phyloP scores from a whole-genome alignment of 1,140 invertebrate species.

The Andrena cerasifolii region DNA sequence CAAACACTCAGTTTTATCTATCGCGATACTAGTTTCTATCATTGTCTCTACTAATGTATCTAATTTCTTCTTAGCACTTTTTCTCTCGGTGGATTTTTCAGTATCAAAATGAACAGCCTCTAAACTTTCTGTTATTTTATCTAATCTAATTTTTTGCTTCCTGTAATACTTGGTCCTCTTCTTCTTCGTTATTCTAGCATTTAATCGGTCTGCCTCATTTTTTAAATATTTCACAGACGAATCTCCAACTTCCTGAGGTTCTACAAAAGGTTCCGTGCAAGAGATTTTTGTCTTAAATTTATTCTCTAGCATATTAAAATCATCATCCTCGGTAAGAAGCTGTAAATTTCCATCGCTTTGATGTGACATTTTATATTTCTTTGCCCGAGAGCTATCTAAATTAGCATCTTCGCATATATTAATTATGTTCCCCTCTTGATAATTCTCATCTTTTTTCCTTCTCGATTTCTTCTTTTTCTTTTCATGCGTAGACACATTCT shows the following conservation, averaged over 20 bases:
- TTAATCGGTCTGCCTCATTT: conserved; percentile 36
- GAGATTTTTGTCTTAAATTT: neutral
- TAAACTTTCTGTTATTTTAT: conserved; percentile 48
- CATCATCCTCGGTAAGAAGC: neutral
- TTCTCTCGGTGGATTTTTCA: conserved; percentile 13
- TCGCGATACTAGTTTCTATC: neutral
- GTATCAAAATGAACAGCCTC: conserved; percentile 43
- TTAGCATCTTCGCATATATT: neutral
- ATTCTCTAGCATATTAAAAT: neutral
- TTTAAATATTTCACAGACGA: neutral
- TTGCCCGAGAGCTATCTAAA: neutral
- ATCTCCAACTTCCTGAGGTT: neutral
- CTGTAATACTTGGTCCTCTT: conserved; percentile 51
- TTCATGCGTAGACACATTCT: neutral
- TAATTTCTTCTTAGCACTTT: conserved; percentile 15
- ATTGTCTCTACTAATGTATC: conserved; percentile 4
- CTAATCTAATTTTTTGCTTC: conserved; percentile 51
- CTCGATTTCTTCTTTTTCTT: conserved; percentile 26
- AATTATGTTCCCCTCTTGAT: neutral
- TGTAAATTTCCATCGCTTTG: neutral
- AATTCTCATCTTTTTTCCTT: conserved; percentile 4
- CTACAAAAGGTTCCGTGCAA: neutral
- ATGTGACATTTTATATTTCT: conserved; percentile 35
- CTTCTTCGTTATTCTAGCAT: conserved; percentile 58
- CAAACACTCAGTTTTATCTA: neutral